A percentile compares a stretch with the other conserved stretches of the same genome.
Conservation (phyloP, 2,113 vertebrate genomes). For the Stegastes partitus region DNA sequence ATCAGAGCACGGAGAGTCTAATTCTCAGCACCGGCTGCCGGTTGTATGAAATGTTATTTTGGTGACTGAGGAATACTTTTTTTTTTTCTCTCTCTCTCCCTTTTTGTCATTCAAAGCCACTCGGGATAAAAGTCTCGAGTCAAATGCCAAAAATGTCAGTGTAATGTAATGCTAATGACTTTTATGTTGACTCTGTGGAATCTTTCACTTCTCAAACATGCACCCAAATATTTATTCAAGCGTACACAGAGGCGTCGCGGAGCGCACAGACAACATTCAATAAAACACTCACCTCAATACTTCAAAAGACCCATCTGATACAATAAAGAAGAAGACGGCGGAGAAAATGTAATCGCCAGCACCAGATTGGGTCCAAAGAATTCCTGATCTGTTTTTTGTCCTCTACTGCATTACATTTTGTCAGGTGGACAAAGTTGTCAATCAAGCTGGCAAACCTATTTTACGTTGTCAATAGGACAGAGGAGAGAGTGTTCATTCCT, state of each 20-base stretch:
- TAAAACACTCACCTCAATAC: conserved; percentile 64
- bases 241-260: background rate
- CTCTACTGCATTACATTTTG: conserved; percentile 81
- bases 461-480: conserved; percentile 85
- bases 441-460: conserved; percentile 86
- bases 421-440: conserved; percentile 88
- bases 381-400: conserved; percentile 82
- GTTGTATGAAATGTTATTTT: conserved; percentile 23
- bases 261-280: conserved; percentile 35
- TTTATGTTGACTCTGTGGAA: conserved; percentile 45
- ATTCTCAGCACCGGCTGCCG: background rate
- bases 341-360: conserved; percentile 81
- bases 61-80: conserved; percentile 12
- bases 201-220: conserved; percentile 42
- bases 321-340: conserved; percentile 76
- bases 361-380: conserved; percentile 83
- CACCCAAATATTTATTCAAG: conserved; percentile 48
- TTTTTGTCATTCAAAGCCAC: conserved; percentile 27
- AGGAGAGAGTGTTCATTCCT: conserved; percentile 76
- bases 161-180: conserved; percentile 62
- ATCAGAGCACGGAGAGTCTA: conserved; percentile 8
- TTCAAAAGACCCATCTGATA: conserved; percentile 77
- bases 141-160: conserved; percentile 28
- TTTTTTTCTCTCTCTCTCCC: too few species aligned
- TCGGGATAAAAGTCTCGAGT: conserved; percentile 25